These are phyloP conservation scores for Amphipoea lucens DNA, from an alignment of 2,888 invertebrate species.

Conservation along the genomic window DNA sequence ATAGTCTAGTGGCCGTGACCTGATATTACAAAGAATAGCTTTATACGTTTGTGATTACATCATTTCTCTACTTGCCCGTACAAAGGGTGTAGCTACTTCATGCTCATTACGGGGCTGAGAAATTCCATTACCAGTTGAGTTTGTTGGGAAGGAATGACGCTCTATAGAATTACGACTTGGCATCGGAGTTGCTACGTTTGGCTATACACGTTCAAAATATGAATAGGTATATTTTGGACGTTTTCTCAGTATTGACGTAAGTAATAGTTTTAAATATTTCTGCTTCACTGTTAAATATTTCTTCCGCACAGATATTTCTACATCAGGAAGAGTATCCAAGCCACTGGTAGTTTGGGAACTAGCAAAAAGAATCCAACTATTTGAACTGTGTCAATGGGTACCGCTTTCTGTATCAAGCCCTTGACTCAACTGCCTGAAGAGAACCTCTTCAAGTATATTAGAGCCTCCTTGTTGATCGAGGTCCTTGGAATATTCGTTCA, in stretches of 20 bases:
- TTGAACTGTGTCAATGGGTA: slow-evolving; percentile 5
- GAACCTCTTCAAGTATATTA: slow-evolving; percentile 23
- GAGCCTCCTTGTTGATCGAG: neutral
- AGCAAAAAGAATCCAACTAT: neutral
- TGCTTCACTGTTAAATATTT: neutral
- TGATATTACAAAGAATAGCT: slow-evolving; percentile 55
- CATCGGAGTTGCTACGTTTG: neutral
- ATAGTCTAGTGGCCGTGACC: slow-evolving; percentile 68
- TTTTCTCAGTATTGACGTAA: neutral
- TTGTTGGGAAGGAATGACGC: slow-evolving; percentile 17
- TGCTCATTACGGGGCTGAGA: slow-evolving; percentile 35
- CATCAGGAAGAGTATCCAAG: neutral
- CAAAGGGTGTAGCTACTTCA: slow-evolving; percentile 46
- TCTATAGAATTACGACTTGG: slow-evolving; percentile 19
- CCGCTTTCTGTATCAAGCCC: neutral
- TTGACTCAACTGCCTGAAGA: slow-evolving; percentile 14
- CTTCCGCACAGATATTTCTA: neutral
- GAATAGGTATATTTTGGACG: neutral
- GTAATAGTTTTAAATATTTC: neutral
- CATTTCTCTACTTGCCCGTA: slow-evolving; percentile 36
- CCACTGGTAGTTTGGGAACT: neutral
- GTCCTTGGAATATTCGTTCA: slow-evolving; percentile 9
- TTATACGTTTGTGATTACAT: slow-evolving; percentile 54
- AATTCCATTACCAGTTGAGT: slow-evolving; percentile 46
- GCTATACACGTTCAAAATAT: neutral